These are phyloP conservation scores for Drosophila cognata DNA, from an alignment of 2,888 invertebrate genomes.

Conservation along the genomic window DNA sequence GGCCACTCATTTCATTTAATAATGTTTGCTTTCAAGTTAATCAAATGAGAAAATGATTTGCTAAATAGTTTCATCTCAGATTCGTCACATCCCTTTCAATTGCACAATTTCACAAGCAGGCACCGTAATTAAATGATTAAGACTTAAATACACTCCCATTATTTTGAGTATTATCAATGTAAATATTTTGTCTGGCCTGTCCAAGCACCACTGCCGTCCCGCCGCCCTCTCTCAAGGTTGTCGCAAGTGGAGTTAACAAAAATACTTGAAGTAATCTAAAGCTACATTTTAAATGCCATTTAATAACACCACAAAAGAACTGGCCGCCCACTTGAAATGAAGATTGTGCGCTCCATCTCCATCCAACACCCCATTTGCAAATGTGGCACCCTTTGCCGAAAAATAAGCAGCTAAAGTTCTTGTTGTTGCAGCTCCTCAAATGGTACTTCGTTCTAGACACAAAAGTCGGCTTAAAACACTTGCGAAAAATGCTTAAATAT, in stretches of 20 bases:
- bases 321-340: conserved; percentile 44
- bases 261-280: conserved; percentile 67
- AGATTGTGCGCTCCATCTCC: conserved; percentile 14
- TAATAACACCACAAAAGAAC: conserved; percentile 76
- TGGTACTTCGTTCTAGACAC: conserved; percentile 76
- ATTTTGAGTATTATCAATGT: conserved; percentile 13
- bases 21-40: not conserved
- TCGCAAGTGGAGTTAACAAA: conserved; percentile 30
- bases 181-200: conserved; percentile 8
- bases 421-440: conserved; percentile 55
- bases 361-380: conserved; percentile 22
- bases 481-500: conserved; percentile 80
- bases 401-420: conserved; percentile 56
- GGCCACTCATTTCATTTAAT: too few species aligned
- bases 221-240: not conserved
- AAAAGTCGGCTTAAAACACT: conserved; percentile 81
- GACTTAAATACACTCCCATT: conserved; percentile 9
- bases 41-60: not conserved
- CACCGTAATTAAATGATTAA: conserved; percentile 26
- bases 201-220: not conserved
- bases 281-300: conserved; percentile 72
- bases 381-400: conserved; percentile 47
- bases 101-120: conserved; percentile 7
- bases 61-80: not conserved
- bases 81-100: not conserved